Conservation (phyloP, 1,140 invertebrate genomes). For the Ceratoteleas bidentatus region DNA sequence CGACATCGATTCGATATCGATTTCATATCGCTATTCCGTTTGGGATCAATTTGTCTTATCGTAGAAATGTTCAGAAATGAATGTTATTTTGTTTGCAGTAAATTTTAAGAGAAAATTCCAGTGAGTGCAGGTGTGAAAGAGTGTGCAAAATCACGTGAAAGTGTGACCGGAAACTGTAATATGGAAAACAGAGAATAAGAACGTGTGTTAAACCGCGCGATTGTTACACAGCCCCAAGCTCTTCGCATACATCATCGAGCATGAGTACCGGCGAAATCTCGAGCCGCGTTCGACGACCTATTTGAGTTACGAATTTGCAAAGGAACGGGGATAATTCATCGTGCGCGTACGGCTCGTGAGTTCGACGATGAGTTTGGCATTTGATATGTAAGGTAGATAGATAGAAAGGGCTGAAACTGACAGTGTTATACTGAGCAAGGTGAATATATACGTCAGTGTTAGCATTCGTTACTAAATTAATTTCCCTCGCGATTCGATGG, state of each 20-base stretch:
- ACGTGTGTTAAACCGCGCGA: conserved; percentile 7
- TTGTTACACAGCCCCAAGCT: conserved; percentile 25
- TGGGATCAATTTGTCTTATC: too few species aligned
- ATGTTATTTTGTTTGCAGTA: too few species aligned
- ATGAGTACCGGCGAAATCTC: conserved; percentile 46
- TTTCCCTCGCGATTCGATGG: conserved; percentile 52
- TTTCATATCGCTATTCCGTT: too few species aligned
- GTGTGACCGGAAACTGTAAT: background rate
- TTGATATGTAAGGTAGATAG: conserved; percentile 50
- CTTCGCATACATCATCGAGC: conserved; percentile 38
- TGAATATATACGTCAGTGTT: conserved; percentile 83
- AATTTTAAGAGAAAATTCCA: too few species aligned
- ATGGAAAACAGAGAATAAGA: conserved; percentile 5
- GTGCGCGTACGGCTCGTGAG: conserved; percentile 32
- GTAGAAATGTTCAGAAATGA: too few species aligned
- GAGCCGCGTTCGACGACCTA: conserved; percentile 42
- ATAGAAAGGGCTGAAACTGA: conserved; percentile 78
- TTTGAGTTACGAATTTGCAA: conserved; percentile 51
- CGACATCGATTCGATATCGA: too few species aligned
- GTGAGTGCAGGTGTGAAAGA: too few species aligned
- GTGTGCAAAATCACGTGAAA: too few species aligned
- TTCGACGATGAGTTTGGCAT: conserved; percentile 42
- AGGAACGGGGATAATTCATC: conserved; percentile 35
- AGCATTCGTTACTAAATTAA: conserved; percentile 70
- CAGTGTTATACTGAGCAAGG: conserved; percentile 82